Evolutionary conservation across 2,797 vertebrate species (phyloP), one percentile per base, ranked within the genome.

Genomic region (Ctenochaetus hawaiiensis): DNA sequence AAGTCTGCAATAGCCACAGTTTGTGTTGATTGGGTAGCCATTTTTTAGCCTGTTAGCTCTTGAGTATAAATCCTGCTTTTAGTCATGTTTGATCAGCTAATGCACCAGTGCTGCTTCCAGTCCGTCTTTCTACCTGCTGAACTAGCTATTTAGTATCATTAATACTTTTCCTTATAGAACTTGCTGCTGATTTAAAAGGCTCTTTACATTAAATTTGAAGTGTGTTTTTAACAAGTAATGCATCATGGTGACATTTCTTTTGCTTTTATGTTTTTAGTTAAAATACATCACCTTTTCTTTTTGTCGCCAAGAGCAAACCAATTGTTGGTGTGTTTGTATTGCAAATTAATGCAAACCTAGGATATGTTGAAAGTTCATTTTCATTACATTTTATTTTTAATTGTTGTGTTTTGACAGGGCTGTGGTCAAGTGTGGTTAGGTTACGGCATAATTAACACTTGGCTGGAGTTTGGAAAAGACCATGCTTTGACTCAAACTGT

Each of bases 201-300:
- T 23, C 47, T 52, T 53, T 17, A 18, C 30, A 7, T 34, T 34
- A 34, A 34, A 34, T 34, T 34, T 34, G 30, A 34, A 34, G 30
- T 34, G 30, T 34, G 30, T 44, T 53, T 51, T 34, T 76, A 81
- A 75, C 26, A 43, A 48, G 22, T 49, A 30, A 48, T 48, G 64
- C 16, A 47, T 61, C 60, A 51, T n/a, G 9, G 8, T 8, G 26
- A 61, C 30, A 16, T 45, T 57, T 62, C 61, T n/a, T 43, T 34
- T 1, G 10, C 26, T 51, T 70, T 56, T 61, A 30, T 37, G 37
- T 30, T 58, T 49, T 37, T 47, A 8, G 2, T 49, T 30, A 17
- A 26, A 56, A 12, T 17, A 14, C 37, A n/a, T 48, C 30, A 34
- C 30, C 6, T 34, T 34, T 34, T 34, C 30, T 34, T 34, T 34